phyloP scores from a whole-genome alignment of 2,888 invertebrate species.

The Parnassius glacialis region DNA sequence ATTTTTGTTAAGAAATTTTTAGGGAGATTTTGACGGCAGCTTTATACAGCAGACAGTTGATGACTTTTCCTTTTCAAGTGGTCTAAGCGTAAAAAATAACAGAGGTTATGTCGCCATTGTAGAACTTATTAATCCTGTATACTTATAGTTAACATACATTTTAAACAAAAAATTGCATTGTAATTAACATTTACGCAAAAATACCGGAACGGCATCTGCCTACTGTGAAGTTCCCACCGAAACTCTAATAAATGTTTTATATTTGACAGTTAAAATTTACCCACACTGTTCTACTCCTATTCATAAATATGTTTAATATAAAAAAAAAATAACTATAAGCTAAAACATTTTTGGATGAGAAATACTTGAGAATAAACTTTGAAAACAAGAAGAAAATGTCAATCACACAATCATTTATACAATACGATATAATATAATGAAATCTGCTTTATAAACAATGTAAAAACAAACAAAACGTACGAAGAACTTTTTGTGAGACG shows the following conservation, averaged over 20 bases:
- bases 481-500: slow-evolving; percentile 1
- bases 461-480: slow-evolving; percentile 7
- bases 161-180: no score
- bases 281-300: no score
- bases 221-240: not conserved
- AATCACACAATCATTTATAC: slow-evolving; percentile 19
- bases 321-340: not conserved
- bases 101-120: no score
- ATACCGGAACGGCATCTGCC: not conserved
- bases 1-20: no score
- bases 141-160: no score
- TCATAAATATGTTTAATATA: no score
- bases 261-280: slow-evolving; percentile 6
- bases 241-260: slow-evolving; percentile 2
- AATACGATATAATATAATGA: slow-evolving; percentile 1
- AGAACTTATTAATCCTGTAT: no score
- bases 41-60: no score
- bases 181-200: no score
- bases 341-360: slow-evolving; percentile 14
- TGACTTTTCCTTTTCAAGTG: no score
- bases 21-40: no score
- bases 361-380: slow-evolving; percentile 11
- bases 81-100: no score
- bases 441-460: slow-evolving; percentile 6
- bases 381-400: not conserved